phyloP scores from a whole-genome alignment of 2,888 invertebrate genomes.

The Sympetrum striolatum region DNA sequence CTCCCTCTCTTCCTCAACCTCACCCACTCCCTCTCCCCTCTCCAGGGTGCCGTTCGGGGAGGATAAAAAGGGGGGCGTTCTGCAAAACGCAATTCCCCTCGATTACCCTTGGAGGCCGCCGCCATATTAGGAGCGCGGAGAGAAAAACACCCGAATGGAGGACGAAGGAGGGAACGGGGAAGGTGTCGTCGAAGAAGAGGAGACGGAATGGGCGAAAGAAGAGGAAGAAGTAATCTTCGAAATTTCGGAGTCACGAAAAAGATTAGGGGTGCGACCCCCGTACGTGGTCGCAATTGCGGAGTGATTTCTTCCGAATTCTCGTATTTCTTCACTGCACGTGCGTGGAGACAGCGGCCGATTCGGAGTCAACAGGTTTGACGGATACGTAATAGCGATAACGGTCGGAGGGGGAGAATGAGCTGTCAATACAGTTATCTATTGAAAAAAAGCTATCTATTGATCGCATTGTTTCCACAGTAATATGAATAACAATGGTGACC shows the following conservation, averaged over 20 bases:
- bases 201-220: not conserved
- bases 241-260: not conserved
- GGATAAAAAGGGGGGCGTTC: not conserved
- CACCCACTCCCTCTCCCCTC: not conserved
- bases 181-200: not conserved
- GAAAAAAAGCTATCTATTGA: too few relatives aligned
- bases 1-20: not conserved
- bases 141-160: not conserved
- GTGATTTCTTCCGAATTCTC: not conserved
- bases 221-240: not conserved
- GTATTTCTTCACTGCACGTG: too few relatives aligned
- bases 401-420: too few relatives aligned
- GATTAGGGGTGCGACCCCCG: not conserved
- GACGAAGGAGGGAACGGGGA: not conserved
- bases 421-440: too few relatives aligned
- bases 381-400: too few relatives aligned
- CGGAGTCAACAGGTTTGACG: too few relatives aligned
- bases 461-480: too few relatives aligned
- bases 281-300: not conserved
- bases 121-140: conserved; percentile 23
- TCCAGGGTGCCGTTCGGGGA: not conserved
- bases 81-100: conserved; percentile 4
- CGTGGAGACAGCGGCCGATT: too few relatives aligned
- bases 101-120: not conserved
- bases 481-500: too few relatives aligned